Evolutionary conservation across 2,888 invertebrate species (phyloP).

Genomic region (Gastracanthus pulcherrimus): DNA sequence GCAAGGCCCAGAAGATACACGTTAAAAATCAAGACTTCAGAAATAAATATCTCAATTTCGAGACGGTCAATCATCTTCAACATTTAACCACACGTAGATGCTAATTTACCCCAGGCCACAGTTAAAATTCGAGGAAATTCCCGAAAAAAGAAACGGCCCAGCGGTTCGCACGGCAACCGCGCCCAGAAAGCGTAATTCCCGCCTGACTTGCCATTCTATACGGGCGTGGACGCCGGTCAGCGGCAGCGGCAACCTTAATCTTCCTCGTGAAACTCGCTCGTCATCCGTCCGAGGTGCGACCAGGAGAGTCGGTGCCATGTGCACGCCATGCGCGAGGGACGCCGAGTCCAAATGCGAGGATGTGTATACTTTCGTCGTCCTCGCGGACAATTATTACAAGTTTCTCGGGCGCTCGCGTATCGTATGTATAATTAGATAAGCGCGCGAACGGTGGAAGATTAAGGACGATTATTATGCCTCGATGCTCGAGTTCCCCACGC

Average conservation of each 20-base stretch:
- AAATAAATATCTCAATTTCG: neutral
- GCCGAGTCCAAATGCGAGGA: no score
- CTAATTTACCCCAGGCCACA: neutral
- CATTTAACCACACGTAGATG: no score
- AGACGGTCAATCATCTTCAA: neutral
- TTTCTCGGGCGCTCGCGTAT: neutral
- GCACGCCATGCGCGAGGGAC: no score
- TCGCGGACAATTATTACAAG: conserved; percentile 22
- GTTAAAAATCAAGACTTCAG: no score
- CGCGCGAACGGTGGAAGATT: neutral
- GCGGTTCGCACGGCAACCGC: neutral
- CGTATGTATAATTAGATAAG: neutral
- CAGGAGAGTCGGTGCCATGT: no score
- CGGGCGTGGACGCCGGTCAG: neutral
- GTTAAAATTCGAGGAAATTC: neutral
- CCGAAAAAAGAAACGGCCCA: neutral
- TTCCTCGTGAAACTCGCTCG: neutral
- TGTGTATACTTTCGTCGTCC: no score
- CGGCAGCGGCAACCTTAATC: conserved; percentile 3
- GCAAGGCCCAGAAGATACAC: no score
- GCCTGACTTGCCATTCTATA: conserved; percentile 1
- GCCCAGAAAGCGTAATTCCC: conserved; percentile 1
- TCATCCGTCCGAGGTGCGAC: neutral
- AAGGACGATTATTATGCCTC: neutral
- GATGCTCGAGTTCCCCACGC: no score